Evolutionary conservation across 2,797 vertebrate species (phyloP).

Genomic region (Prionace glauca): DNA sequence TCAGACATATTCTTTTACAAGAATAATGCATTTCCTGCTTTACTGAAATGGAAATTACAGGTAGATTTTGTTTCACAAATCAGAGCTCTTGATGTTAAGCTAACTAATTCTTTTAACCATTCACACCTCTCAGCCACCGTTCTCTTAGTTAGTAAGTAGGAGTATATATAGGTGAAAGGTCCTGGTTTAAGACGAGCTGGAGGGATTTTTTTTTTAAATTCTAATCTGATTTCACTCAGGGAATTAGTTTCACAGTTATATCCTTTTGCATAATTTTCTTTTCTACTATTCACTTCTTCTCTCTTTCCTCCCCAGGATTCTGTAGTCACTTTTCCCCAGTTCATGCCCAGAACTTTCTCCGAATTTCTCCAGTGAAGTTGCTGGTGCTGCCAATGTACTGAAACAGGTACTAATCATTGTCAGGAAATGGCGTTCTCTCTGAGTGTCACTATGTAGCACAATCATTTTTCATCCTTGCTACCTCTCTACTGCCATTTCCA

Average conservation of each 20-base stretch:
- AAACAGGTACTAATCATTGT: neutral
- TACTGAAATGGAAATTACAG: neutral
- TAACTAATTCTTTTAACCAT: neutral
- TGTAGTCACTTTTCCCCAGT: neutral
- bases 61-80: conserved; percentile 23
- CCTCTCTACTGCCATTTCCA: neutral
- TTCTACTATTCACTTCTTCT: neutral
- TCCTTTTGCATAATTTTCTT: neutral
- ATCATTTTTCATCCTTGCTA: neutral
- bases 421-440: neutral
- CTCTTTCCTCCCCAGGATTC: neutral
- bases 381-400: neutral
- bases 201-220: neutral
- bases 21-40: conserved; percentile 34
- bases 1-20: conserved; percentile 23
- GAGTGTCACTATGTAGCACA: no score
- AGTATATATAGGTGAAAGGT: neutral
- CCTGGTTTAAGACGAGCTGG: neutral
- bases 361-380: no score
- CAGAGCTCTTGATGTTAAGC: neutral
- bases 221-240: neutral
- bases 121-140: neutral
- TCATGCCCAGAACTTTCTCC: neutral
- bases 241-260: neutral
- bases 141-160: neutral